These are phyloP conservation scores for Mus pahari DNA, from an alignment of 2,113 vertebrate genomes.

Conservation along the genomic window DNA sequence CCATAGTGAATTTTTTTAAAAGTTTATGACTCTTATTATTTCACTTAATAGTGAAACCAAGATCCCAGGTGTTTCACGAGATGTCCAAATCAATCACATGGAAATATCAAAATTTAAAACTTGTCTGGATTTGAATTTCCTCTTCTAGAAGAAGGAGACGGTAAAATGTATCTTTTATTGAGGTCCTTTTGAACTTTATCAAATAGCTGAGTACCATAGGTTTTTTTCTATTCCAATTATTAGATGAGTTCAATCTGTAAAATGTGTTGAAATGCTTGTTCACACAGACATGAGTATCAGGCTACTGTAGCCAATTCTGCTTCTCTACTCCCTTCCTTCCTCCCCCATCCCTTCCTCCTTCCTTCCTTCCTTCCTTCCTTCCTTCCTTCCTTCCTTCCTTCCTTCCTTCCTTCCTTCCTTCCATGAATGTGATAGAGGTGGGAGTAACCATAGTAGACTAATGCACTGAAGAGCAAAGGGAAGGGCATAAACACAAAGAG, in stretches of 20 bases:
- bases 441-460: not conserved
- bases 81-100: not conserved
- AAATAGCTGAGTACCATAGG: not conserved
- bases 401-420: not conserved
- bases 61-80: not conserved
- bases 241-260: not conserved
- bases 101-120: not conserved
- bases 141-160: not conserved
- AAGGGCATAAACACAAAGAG: not conserved
- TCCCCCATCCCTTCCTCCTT: fast-evolving
- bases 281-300: not conserved
- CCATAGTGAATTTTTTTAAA: not conserved
- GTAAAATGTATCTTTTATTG: not conserved
- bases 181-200: not conserved
- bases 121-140: constrained; percentile 11
- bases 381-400: not conserved
- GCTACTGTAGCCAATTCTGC: not conserved
- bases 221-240: not conserved
- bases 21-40: not conserved
- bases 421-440: not conserved
- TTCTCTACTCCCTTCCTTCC: fast-evolving
- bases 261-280: not conserved
- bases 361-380: not conserved
- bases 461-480: fast-evolving
- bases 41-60: not conserved